Evolutionary conservation across 2,113 vertebrate genomes (phyloP).

Genomic region (Aptenodytes patagonicus): DNA sequence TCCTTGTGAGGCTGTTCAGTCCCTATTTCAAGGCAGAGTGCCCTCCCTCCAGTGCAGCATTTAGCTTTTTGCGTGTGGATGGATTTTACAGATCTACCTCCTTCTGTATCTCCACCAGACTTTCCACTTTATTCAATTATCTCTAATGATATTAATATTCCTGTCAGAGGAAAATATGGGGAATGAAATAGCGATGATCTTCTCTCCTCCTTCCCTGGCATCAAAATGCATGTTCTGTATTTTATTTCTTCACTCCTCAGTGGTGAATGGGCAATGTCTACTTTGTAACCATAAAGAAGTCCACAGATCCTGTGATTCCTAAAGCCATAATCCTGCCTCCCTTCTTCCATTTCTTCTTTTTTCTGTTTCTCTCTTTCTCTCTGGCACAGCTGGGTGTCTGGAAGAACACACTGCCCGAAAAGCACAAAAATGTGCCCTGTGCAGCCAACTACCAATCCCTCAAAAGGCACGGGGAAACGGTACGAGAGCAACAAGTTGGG

Average conservation of each 20-base stretch:
- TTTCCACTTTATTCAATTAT: background rate
- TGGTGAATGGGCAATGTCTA: background rate
- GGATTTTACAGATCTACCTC: constrained; percentile 22
- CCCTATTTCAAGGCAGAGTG: constrained; percentile 42
- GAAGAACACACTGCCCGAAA: background rate
- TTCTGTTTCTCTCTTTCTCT: background rate
- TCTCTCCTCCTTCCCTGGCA: background rate
- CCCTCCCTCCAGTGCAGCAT: background rate
- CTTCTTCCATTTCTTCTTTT: background rate
- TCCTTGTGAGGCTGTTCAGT: constrained; percentile 19
- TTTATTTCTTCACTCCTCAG: background rate
- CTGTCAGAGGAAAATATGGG: background rate
- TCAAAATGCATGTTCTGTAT: background rate
- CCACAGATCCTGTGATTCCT: background rate
- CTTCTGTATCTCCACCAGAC: constrained; percentile 5
- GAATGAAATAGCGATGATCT: background rate
- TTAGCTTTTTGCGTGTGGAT: background rate
- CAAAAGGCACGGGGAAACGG: background rate
- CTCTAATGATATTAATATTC: background rate
- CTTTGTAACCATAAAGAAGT: background rate
- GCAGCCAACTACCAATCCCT: background rate
- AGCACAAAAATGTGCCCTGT: background rate
- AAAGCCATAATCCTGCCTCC: background rate
- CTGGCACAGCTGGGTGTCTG: background rate
- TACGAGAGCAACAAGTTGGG: background rate